These are phyloP conservation scores for Chelonus formosanus DNA, from an alignment of 2,888 invertebrate species.

Conservation along the genomic window DNA sequence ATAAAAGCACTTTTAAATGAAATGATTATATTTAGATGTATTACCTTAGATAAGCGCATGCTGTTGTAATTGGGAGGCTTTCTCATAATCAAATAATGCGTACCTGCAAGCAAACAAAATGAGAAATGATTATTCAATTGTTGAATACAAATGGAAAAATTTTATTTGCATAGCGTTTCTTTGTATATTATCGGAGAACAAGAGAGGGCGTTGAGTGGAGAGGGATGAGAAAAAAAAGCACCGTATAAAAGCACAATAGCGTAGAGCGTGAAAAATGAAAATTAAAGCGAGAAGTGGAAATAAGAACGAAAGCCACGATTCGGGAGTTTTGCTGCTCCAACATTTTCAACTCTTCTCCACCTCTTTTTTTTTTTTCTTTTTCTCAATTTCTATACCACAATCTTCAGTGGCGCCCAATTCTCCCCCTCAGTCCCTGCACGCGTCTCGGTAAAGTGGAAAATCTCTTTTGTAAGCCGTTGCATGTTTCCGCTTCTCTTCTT, in stretches of 20 bases:
- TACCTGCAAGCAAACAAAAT: conserved; percentile 31
- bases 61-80: not conserved
- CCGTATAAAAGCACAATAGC: conserved; percentile 31
- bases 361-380: conserved; percentile 5
- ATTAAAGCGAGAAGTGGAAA: conserved; percentile 35
- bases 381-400: conserved; percentile 17
- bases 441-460: conserved; percentile 51
- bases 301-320: conserved; percentile 33
- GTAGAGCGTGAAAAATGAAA: conserved; percentile 35
- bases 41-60: conserved; percentile 24
- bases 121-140: conserved; percentile 22
- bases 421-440: conserved; percentile 17
- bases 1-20: conserved; percentile 16
- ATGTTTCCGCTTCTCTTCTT: conserved; percentile 50
- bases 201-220: conserved; percentile 3
- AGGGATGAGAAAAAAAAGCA: not conserved
- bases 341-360: conserved; percentile 15
- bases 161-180: conserved; percentile 17
- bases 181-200: conserved; percentile 8
- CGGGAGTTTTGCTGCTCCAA: conserved; percentile 21
- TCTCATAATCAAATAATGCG: conserved; percentile 25
- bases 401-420: not conserved
- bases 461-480: conserved; percentile 56
- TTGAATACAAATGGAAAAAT: conserved; percentile 20
- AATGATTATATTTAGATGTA: conserved; percentile 24